Base-by-base conservation (phyloP, 2,113 vertebrate species). In the Macaca mulatta region DNA sequence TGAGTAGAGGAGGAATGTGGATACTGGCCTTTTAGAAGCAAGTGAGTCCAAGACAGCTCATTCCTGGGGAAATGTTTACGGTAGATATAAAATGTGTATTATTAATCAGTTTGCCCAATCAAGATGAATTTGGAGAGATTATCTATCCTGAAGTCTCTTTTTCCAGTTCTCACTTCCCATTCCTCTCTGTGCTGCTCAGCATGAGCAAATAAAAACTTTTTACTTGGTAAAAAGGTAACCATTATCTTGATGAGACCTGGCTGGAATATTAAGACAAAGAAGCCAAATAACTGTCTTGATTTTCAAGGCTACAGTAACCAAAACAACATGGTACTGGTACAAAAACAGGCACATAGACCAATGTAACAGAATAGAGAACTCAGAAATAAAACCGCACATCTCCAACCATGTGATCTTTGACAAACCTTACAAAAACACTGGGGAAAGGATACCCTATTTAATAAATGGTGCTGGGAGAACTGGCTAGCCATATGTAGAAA, bases 1-100 rank as follows among this genome's bases (percentile, higher is more conserved):
- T 93, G n/a, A 93, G 90, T 93, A 64, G 81, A 38, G 90, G 87
- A 48, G n/a, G 16, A 25, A 95, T 69, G 89, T 98, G 96, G 97
- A 67, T 4, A 35, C 57, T 69, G 38, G 35, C 4, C 55, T 90
- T 32, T 55, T 89, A 80, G 55, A 90, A 55, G 18, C 45, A 43
- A 40, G 18, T 83, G 13, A 96, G 4, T 79, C 22, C 43, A 85
- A n/a, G 30, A 75, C 8, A 61, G 27, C 30, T 87, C 75, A 22
- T 67, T 93, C 45, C 92, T 88, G 16, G n/a, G 20, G 38, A 82
- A 40, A 70, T 48, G 25, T 61, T 96, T 78, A 40, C 45, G 40
- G 1, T 48, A 81, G 25, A 1, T 43, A 85, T 52, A 82, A 97
- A 89, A 70, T 90, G 77, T 82, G 38, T 69, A 27, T 38, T 75